phyloP scores from a whole-genome alignment of 2,797 vertebrate genomes.

The Distichodus sexfasciatus region DNA sequence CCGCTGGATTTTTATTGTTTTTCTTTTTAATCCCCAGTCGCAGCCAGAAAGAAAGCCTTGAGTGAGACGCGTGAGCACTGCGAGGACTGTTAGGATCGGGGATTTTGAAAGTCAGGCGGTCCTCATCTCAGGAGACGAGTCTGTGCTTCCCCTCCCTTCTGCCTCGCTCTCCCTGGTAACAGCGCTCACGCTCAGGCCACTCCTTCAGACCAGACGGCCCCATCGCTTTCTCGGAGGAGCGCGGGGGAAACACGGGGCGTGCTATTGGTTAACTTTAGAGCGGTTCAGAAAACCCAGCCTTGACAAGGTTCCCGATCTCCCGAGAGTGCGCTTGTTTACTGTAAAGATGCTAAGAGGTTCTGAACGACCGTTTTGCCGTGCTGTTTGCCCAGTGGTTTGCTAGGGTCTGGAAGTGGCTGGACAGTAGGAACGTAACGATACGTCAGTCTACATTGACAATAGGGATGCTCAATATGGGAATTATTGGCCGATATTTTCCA shows the following conservation, averaged over 20 bases:
- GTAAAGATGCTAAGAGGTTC: background rate
- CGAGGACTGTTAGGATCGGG: constrained; percentile 22
- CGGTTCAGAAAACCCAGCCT: background rate
- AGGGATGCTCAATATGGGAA: too few species aligned
- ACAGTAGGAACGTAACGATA: too few species aligned
- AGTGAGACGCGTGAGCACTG: constrained; percentile 32
- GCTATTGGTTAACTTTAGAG: constrained; percentile 2
- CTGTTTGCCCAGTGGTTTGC: constrained; percentile 20
- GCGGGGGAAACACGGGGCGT: constrained; percentile 1
- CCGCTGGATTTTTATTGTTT: constrained; percentile 2
- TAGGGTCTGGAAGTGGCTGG: constrained; percentile 11
- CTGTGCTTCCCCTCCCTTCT: constrained; percentile 53
- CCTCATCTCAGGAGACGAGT: constrained; percentile 36
- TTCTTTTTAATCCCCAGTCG: too few species aligned
- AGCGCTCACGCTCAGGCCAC: constrained; percentile 41
- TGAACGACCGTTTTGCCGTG: too few species aligned
- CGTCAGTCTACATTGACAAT: too few species aligned
- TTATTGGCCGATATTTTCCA: too few species aligned
- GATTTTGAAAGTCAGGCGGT: constrained; percentile 28
- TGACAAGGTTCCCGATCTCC: constrained; percentile 9
- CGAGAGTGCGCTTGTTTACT: background rate
- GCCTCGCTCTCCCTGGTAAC: constrained; percentile 62
- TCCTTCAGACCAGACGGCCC: constrained; percentile 11
- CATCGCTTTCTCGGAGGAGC: constrained; percentile 2
- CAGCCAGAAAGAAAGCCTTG: background rate